These are phyloP conservation scores for Trissoscelio sp. DNA, from an alignment of 2,888 invertebrate genomes.

Conservation along the genomic window DNA sequence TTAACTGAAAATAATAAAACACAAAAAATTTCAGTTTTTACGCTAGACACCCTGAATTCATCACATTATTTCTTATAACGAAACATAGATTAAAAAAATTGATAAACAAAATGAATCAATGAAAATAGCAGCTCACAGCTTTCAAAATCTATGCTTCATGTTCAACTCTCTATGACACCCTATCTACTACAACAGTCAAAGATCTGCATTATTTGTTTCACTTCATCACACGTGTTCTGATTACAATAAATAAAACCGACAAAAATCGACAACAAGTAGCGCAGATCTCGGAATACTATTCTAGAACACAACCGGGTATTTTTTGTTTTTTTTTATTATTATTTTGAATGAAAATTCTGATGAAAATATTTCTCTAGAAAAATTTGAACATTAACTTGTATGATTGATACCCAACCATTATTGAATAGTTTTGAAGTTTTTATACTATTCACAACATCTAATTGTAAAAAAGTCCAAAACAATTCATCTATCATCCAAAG, in stretches of 20 bases:
- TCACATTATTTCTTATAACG: not conserved
- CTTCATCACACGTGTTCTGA: not conserved
- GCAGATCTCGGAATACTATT: conserved; percentile 53
- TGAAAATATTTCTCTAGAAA: conserved; percentile 39
- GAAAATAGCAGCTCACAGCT: conserved; percentile 13
- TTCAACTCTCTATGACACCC: conserved; percentile 41
- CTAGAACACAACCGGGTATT: conserved; percentile 63
- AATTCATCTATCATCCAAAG: not conserved
- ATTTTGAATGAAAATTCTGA: conserved; percentile 20
- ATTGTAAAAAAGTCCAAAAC: too few relatives aligned
- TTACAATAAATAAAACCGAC: conserved; percentile 11
- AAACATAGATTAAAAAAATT: not conserved
- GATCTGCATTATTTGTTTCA: conserved; percentile 53
- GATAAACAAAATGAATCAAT: not conserved
- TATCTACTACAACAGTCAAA: conserved; percentile 46
- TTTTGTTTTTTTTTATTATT: too few relatives aligned
- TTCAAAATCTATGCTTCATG: conserved; percentile 15
- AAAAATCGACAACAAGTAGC: conserved; percentile 25
- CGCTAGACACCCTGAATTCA: conserved; percentile 41
- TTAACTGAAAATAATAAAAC: not conserved
- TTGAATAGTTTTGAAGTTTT: too few relatives aligned
- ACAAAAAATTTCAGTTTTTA: not conserved
- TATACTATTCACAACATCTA: too few relatives aligned
- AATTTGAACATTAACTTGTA: not conserved
- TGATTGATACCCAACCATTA: too few relatives aligned